These are phyloP conservation scores for Chrysocyon brachyurus DNA, from an alignment of 2,797 vertebrate genomes.

Conservation along the genomic window DNA sequence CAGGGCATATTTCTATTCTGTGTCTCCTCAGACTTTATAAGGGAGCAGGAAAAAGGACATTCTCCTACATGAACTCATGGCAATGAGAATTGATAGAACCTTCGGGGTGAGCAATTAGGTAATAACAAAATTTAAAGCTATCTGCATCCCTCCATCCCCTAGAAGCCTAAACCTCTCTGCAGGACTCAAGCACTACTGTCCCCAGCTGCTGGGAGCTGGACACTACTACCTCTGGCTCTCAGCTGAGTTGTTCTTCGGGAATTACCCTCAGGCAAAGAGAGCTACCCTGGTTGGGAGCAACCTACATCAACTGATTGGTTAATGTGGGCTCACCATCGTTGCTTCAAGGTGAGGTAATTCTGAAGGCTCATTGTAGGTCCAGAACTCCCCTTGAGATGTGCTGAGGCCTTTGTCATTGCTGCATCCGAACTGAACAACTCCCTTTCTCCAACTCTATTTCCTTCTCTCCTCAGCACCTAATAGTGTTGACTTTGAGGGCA, in stretches of 20 bases:
- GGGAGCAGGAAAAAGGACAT: not conserved
- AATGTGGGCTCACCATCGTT: not conserved
- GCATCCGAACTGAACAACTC: not conserved
- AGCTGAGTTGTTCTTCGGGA: not conserved
- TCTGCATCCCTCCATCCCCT: not conserved
- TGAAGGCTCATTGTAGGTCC: not conserved
- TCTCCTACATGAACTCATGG: not conserved
- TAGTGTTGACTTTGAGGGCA: not conserved
- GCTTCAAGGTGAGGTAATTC: not conserved
- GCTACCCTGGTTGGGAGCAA: not conserved
- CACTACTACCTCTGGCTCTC: not conserved
- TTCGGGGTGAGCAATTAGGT: not conserved
- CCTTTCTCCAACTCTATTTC: not conserved
- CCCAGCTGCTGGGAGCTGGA: too few relatives aligned
- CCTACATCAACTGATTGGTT: not conserved
- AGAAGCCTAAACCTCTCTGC: accelerated
- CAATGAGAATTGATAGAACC: not conserved
- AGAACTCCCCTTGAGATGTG: too few relatives aligned
- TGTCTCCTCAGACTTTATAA: not conserved
- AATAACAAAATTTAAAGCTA: not conserved
- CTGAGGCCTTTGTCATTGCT: not conserved
- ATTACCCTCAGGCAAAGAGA: not conserved
- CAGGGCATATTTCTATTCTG: not conserved
- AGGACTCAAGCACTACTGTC: too few relatives aligned
- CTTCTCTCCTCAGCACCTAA: not conserved